Base-by-base conservation (phyloP, 2,113 vertebrate species). In the Brachirus orientalis region DNA sequence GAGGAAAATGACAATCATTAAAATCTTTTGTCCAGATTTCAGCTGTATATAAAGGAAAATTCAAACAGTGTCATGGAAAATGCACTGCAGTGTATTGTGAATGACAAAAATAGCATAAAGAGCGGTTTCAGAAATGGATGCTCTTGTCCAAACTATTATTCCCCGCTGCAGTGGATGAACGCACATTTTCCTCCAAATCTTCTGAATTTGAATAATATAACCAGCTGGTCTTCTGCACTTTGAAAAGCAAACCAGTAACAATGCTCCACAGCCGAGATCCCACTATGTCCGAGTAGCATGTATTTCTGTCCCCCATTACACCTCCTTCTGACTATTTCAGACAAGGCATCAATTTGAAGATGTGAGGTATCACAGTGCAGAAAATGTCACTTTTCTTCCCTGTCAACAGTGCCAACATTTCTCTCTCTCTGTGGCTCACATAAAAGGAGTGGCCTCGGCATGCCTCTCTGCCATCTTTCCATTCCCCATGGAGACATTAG, bases 391-490 rank as follows among this genome's bases (percentile, higher is more conserved):
- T 92, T 93, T 94, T 94, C 93, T 43, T 43, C 40, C 91, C 90
- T 70, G 76, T 92, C 86, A 93, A 89, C 92, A 81, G 93, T 74
- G 52, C 75, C 70, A 70, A 46, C 72, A 69, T 78, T 85, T 93
- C 94, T 95, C 92, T 95, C 92, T 94, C 95, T 94, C 94, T 87
- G 83, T 53, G 66, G 71, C 80, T 91, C 91, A 82, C 93, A 92
- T 93, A 93, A 94, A 94, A 80, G 94, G 90, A 92, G 59, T 80
- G 72, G 81, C 79, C 78, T 71, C 82, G 51, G 65, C 77, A 69
- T 84, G 94, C 92, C 93, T 93, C 94, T 94, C 94, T 94, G 94
- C 95, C 94, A 94, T 95, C 93, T 92, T 91, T 93, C 86, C 92
- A 93, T 90, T 95, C 93, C 94, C 94, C 79, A 91, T 75, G 84